phyloP scores from a whole-genome alignment of 2,888 invertebrate species.

The Temnothorax unifasciatus region DNA sequence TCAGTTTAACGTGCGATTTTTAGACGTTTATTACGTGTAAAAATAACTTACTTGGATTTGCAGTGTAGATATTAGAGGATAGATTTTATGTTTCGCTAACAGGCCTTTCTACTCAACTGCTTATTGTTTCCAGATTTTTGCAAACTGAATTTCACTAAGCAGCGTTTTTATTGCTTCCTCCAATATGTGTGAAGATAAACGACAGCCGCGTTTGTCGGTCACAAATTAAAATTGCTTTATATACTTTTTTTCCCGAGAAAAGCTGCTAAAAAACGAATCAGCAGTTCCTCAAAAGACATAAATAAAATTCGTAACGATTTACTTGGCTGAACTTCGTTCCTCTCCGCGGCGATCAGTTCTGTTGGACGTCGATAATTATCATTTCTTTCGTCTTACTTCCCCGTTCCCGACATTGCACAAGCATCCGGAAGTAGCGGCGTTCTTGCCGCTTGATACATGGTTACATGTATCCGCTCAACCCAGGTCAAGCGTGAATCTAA shows the following conservation, averaged over 20 bases:
- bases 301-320: slow-evolving; percentile 1
- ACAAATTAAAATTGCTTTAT: background rate
- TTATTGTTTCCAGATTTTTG: background rate
- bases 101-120: background rate
- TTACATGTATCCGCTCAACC: slow-evolving; percentile 73
- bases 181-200: background rate
- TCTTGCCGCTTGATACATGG: slow-evolving; percentile 72
- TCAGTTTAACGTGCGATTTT: too few relatives aligned
- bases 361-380: slow-evolving; percentile 67
- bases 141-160: background rate
- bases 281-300: background rate
- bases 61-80: background rate
- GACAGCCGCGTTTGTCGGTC: background rate
- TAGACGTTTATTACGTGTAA: too few relatives aligned
- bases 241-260: background rate
- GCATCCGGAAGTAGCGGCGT: slow-evolving; percentile 75
- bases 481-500: slow-evolving; percentile 78
- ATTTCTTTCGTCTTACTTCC: slow-evolving; percentile 69
- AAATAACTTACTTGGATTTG: too few relatives aligned
- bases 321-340: background rate
- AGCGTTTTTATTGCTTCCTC: background rate
- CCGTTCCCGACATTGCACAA: slow-evolving; percentile 75
- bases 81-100: slow-evolving; percentile 1
- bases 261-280: background rate
- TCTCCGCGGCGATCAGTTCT: slow-evolving; percentile 46